A percentile compares a stretch with the other conserved stretches of the same genome.
These are phyloP conservation scores for Prosapia bicincta DNA, from an alignment of 2,888 invertebrate genomes.

Conservation along the genomic window DNA sequence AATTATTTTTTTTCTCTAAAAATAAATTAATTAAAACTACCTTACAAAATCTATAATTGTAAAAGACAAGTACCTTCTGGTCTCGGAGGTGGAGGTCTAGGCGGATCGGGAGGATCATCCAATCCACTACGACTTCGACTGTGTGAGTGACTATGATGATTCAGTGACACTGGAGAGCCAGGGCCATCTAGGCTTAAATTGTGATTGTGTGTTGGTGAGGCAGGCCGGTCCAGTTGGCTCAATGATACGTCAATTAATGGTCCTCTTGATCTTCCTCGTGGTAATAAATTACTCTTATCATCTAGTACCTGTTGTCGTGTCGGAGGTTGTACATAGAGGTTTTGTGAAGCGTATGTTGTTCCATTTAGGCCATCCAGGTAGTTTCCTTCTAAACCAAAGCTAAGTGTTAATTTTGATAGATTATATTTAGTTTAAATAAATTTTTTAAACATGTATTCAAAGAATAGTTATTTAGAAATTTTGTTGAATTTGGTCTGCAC, in stretches of 20 bases:
- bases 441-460: too few relatives aligned
- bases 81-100: conserved; percentile 81
- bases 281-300: conserved; percentile 67
- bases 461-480: too few relatives aligned
- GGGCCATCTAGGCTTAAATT: not conserved
- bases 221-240: conserved; percentile 57
- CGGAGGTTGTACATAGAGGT: conserved; percentile 88
- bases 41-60: too few relatives aligned
- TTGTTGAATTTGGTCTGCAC: too few relatives aligned
- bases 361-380: conserved; percentile 43
- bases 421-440: too few relatives aligned
- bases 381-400: conserved; percentile 44
- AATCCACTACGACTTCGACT: conserved; percentile 41
- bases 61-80: conserved; percentile 78
- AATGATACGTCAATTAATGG: conserved; percentile 60
- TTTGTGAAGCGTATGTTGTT: conserved; percentile 77
- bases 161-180: not conserved
- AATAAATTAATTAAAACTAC: too few relatives aligned
- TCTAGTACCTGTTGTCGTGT: conserved; percentile 55
- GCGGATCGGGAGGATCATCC: conserved; percentile 58
- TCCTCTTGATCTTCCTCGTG: conserved; percentile 62
- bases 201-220: conserved; percentile 43
- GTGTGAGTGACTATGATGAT: conserved; percentile 31
- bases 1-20: too few relatives aligned
- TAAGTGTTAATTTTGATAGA: not conserved